Percentiles rank a stretch among this genome's conserved stretches.
Conservation (phyloP, 2,888 invertebrate genomes). For the Drosophila vallismaia region DNA sequence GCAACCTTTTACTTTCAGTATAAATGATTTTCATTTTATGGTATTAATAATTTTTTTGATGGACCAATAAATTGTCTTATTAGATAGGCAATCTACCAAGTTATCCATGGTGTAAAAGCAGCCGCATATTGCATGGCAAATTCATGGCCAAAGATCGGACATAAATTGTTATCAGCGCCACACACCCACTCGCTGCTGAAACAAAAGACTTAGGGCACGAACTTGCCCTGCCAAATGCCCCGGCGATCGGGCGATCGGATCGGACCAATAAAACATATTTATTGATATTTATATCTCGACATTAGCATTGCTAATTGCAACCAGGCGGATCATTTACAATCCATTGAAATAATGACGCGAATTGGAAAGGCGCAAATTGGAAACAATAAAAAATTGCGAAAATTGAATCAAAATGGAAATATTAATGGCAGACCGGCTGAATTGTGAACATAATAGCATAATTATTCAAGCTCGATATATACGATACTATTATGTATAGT, state of each 20-base stretch:
- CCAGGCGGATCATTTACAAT: conserved; percentile 57
- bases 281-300: conserved; percentile 48
- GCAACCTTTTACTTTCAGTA: not conserved
- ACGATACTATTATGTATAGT: conserved; percentile 20
- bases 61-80: conserved; percentile 25
- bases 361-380: conserved; percentile 66
- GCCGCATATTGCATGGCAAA: conserved; percentile 22
- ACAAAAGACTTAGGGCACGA: conserved; percentile 81
- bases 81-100: conserved; percentile 3
- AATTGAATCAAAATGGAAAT: conserved; percentile 31
- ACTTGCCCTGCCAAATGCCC: conserved; percentile 58
- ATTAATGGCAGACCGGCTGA: conserved; percentile 18
- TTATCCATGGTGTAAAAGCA: conserved; percentile 7
- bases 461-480: conserved; percentile 33
- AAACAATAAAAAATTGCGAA: conserved; percentile 44
- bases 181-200: conserved; percentile 38
- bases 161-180: conserved; percentile 44
- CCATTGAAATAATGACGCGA: conserved; percentile 46
- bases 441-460: conserved; percentile 44
- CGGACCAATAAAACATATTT: conserved; percentile 55
- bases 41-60: not conserved
- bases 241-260: conserved; percentile 29
- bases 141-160: conserved; percentile 39
- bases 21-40: not conserved
- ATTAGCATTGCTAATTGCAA: conserved; percentile 72